These are phyloP conservation scores for Microplitis deprimator DNA, from an alignment of 2,888 invertebrate genomes.

Conservation along the genomic window DNA sequence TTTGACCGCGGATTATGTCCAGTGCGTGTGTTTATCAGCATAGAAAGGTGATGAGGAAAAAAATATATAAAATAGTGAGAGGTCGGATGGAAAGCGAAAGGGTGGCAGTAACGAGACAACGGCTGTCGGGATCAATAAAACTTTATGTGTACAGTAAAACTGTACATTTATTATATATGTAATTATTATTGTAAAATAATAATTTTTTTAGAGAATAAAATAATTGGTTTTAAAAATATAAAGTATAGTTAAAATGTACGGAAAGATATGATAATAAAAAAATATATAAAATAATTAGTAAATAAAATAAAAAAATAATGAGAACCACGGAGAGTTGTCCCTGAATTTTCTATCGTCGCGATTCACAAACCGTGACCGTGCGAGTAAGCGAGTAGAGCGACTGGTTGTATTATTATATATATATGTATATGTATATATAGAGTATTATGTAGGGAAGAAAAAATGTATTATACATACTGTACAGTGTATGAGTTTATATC, in stretches of 20 bases:
- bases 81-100: conserved; percentile 41
- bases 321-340: conserved; percentile 25
- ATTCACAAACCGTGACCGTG: conserved; percentile 31
- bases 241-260: no score
- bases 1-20: neutral
- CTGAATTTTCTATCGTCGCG: conserved; percentile 39
- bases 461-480: neutral
- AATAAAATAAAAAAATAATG: neutral
- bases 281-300: neutral
- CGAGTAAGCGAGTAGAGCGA: conserved; percentile 2
- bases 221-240: no score
- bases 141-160: conserved; percentile 12
- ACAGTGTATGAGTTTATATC: neutral
- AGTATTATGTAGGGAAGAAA: neutral
- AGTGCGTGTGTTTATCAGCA: neutral
- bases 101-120: conserved; percentile 39
- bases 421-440: neutral
- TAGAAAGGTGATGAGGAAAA: neutral
- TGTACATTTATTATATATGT: neutral
- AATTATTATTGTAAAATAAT: no score
- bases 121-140: conserved; percentile 40
- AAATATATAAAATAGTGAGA: conserved; percentile 22
- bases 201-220: no score
- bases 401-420: neutral
- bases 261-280: neutral